These are phyloP conservation scores for Hydropotes inermis DNA, from an alignment of 2,113 vertebrate species.

Conservation along the genomic window DNA sequence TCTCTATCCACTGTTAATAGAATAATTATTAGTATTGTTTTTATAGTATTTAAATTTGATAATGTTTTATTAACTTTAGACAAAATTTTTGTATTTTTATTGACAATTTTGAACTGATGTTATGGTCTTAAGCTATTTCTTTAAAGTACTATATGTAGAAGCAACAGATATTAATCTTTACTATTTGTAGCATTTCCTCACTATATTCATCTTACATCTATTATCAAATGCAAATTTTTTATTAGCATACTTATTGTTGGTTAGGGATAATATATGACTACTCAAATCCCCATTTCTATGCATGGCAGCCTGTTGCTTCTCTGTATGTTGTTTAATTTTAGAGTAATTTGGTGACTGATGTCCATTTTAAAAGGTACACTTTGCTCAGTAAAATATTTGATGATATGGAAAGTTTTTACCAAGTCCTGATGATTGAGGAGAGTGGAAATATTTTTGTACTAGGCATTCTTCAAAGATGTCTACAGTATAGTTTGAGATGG, in stretches of 20 bases:
- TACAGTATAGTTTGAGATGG: neutral
- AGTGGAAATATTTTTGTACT: neutral
- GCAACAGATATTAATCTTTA: neutral
- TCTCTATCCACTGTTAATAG: neutral
- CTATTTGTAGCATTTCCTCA: neutral
- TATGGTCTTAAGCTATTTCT: neutral
- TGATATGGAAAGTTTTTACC: slow-evolving; percentile 28
- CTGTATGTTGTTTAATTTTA: neutral
- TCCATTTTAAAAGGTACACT: neutral
- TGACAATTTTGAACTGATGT: neutral
- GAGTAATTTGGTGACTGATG: neutral
- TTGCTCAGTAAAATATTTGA: neutral
- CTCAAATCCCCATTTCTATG: neutral
- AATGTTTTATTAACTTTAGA: neutral
- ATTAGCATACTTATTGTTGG: neutral
- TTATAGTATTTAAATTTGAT: neutral
- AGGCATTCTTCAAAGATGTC: neutral
- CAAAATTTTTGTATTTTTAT: neutral
- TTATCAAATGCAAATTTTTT: neutral
- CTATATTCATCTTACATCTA: neutral
- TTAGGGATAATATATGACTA: neutral
- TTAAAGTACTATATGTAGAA: neutral
- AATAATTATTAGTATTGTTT: neutral
- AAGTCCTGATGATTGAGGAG: neutral
- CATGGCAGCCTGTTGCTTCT: neutral